These are phyloP conservation scores for Oreochromis aureus DNA, from an alignment of 2,113 vertebrate species.

Conservation along the genomic window DNA sequence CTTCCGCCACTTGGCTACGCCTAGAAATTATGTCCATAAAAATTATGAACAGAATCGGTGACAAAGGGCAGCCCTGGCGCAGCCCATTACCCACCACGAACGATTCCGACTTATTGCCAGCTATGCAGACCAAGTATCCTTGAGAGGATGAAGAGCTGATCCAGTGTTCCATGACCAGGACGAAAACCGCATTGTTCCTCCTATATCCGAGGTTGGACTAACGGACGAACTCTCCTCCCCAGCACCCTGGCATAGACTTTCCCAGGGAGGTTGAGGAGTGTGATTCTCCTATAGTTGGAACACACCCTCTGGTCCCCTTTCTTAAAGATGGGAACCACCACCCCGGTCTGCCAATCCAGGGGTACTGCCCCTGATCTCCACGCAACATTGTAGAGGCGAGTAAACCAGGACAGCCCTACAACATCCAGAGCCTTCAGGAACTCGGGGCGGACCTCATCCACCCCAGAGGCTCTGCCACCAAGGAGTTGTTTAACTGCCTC, in stretches of 20 bases:
- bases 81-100: neutral
- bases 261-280: neutral
- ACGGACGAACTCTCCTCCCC: neutral
- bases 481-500: neutral
- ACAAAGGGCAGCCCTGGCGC: neutral
- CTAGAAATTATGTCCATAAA: neutral
- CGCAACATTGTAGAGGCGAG: neutral
- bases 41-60: neutral
- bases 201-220: neutral
- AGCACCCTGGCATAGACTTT: neutral
- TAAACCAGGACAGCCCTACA: neutral
- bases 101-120: neutral
- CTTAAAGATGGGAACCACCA: neutral
- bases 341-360: neutral
- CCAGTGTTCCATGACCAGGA: neutral
- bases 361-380: neutral
- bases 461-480: neutral
- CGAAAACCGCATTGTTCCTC: neutral
- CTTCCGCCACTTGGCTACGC: neutral
- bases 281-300: neutral
- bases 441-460: neutral
- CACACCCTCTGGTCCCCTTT: neutral
- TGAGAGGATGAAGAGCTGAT: neutral
- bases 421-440: neutral
- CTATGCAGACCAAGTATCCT: neutral